phyloP scores from a whole-genome alignment of 2,888 invertebrate genomes.

The Euphydryas editha region DNA sequence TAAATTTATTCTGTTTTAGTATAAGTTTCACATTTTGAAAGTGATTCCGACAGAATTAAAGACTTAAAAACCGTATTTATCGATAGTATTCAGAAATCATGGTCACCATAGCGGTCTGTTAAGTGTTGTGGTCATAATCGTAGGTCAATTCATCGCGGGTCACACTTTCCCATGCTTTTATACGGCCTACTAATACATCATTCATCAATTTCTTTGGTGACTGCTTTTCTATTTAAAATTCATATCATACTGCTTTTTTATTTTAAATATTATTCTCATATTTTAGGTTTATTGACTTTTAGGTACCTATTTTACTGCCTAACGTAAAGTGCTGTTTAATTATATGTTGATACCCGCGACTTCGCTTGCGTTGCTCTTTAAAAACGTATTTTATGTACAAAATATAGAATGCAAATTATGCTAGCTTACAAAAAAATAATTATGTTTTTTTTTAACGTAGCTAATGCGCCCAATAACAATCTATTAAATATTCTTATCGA shows the following conservation, averaged over 20 bases:
- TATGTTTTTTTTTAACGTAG: slow-evolving; percentile 15
- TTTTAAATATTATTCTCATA: too few species aligned
- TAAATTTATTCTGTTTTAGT: too few species aligned
- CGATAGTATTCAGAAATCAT: background rate
- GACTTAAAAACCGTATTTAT: background rate
- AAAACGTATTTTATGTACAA: too few species aligned
- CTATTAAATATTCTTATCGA: slow-evolving; percentile 51
- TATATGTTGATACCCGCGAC: too few species aligned
- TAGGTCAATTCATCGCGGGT: slow-evolving; percentile 32
- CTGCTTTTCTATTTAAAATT: background rate
- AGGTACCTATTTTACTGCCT: too few species aligned
- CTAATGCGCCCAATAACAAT: slow-evolving; percentile 48
- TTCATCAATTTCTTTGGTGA: background rate
- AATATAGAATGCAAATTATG: too few species aligned
- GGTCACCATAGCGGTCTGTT: slow-evolving; percentile 6
- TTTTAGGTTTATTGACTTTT: too few species aligned
- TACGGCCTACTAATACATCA: background rate
- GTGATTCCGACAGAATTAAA: too few species aligned
- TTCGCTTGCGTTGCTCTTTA: too few species aligned
- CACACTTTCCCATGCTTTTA: slow-evolving; percentile 31
- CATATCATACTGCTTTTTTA: background rate
- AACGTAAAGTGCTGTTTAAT: too few species aligned
- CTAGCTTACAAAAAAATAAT: too few species aligned
- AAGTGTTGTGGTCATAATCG: slow-evolving; percentile 28
- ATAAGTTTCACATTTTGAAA: too few species aligned